A percentile compares a stretch with the other conserved stretches of the same genome.
phyloP scores from a whole-genome alignment of 2,113 vertebrate species.

The Ictidomys tridecemlineatus region DNA sequence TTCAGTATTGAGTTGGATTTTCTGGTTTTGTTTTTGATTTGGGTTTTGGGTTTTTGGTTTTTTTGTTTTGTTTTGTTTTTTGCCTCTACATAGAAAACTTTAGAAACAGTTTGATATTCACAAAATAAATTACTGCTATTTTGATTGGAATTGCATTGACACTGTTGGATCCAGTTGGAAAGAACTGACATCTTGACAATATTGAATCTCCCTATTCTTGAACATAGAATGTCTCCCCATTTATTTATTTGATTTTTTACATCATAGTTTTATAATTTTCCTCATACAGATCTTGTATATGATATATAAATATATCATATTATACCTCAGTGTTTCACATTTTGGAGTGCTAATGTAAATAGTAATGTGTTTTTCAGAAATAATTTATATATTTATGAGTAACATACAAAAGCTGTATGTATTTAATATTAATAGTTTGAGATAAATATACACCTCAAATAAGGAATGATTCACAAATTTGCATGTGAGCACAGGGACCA shows the following conservation, averaged over 20 bases:
- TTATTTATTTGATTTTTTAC: constrained; percentile 41
- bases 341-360: constrained; percentile 12
- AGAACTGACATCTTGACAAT: constrained; percentile 33
- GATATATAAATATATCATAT: too few relatives aligned
- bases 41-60: too few relatives aligned
- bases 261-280: constrained; percentile 41
- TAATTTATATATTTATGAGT: background rate
- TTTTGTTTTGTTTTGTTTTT: background rate
- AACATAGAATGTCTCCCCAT: background rate
- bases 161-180: background rate
- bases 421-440: background rate
- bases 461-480: background rate
- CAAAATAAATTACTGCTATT: constrained; percentile 32
- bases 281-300: background rate
- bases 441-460: background rate
- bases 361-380: background rate
- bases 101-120: constrained; percentile 15
- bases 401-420: background rate
- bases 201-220: background rate
- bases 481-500: background rate
- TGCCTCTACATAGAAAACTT: constrained; percentile 23
- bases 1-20: background rate
- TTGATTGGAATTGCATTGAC: constrained; percentile 35
- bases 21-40: background rate
- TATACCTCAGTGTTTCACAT: constrained; percentile 21